Base-by-base conservation (phyloP, 2,113 vertebrate genomes). In the Rostratula benghalensis region DNA sequence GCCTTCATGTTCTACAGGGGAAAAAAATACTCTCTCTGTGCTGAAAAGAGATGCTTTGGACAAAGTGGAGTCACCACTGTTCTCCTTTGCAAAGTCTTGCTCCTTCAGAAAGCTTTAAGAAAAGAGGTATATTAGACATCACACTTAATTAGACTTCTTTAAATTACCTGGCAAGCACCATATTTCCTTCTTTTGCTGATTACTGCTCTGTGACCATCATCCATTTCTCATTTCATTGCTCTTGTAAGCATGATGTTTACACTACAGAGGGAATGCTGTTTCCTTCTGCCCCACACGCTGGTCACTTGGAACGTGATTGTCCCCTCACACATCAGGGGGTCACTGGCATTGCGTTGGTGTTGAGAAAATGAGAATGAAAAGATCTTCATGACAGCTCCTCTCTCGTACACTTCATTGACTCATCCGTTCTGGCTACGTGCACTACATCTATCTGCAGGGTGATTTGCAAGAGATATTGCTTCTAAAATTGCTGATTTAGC, bases 401-500 rank as follows among this genome's bases (percentile, higher is more conserved):
- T 76, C 41, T 88, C 2, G 1, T 43, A 22, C 12, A 28, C 50
- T 77, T 65, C 54, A 46, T 3, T 69, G 83, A 61, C 54, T 46
- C 59, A 21, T 27, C 63, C 81, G 82, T 54, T 56, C 82, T 91
- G 85, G 11, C 54, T 90, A 51, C 27, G 31, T 3, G 21, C 17
- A 43, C 28, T 45, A 51, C 70, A 93, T 41, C 21, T 31, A 31
- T 33, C 41, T 74, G 63, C 67, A 83, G 78, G 57, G 78, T 46
- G 45, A 70, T 89, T 89, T 87, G 57, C 22, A 77, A 71, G 53
- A 77, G 48, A 46, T 50, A 65, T 3, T 87, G 65, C 59, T 61
- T 83, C 90, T 70, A 71, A 88, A 90, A 83, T n/a, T 71, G 83
- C 87, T 91, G 87, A 89, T 61, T 80, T 85, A 83, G 87, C 1